Conservation (phyloP, 2,797 vertebrate genomes). For the Trichosurus vulpecula region DNA sequence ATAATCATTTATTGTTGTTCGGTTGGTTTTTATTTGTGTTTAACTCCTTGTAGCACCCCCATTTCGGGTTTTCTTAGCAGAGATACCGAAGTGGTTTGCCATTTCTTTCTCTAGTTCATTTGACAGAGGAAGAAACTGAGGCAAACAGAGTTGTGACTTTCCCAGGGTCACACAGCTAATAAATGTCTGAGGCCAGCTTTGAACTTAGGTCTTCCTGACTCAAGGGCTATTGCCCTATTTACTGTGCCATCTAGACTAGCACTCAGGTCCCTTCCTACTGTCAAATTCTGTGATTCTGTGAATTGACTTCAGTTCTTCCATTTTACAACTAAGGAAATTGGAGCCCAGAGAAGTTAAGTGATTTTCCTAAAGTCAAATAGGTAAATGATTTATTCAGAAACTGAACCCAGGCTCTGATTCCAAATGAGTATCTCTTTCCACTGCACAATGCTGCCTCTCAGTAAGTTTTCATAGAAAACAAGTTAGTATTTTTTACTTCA, state of each 20-base stretch:
- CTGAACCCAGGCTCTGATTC: no score
- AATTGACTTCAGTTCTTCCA: not conserved
- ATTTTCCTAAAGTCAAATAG: not conserved
- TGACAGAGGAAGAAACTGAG: no score
- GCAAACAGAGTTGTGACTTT: no score
- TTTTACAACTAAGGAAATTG: not conserved
- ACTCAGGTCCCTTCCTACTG: not conserved
- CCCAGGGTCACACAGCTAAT: not conserved
- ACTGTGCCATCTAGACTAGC: not conserved
- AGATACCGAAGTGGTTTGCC: no score
- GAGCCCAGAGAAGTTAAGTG: not conserved
- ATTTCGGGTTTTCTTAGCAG: no score
- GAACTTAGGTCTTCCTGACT: not conserved
- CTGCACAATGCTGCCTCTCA: not conserved
- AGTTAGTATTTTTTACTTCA: not conserved
- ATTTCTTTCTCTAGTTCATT: no score
- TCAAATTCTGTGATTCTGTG: not conserved
- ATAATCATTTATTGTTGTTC: no score
- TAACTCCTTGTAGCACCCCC: no score
- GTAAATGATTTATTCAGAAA: no score
- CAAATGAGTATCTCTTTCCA: not conserved
- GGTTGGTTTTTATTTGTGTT: no score
- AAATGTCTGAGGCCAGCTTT: not conserved
- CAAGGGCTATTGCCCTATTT: not conserved
- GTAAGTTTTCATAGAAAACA: not conserved